phyloP scores from a whole-genome alignment of 2,797 vertebrate species.

The Pseudocheirus occidentalis region DNA sequence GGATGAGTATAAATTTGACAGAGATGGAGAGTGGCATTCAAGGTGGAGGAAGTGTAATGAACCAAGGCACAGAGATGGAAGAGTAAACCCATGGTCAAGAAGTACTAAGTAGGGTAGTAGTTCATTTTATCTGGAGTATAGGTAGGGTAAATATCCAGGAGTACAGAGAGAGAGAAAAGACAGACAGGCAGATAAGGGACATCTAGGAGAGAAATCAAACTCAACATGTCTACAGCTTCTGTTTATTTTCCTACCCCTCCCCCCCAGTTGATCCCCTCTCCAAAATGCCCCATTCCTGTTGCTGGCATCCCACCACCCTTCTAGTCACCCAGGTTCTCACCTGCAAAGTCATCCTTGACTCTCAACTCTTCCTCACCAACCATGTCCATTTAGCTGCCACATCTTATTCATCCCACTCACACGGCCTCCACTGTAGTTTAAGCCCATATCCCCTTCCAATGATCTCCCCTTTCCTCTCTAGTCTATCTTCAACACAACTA shows the following conservation, averaged over 20 bases:
- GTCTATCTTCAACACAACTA: background rate
- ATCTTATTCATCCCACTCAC: background rate
- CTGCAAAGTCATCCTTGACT: background rate
- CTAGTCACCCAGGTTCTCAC: background rate
- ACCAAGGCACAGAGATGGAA: background rate
- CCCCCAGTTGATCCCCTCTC: background rate
- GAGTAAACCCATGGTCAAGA: background rate
- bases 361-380: background rate
- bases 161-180: background rate
- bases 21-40: background rate
- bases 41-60: background rate
- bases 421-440: background rate
- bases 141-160: background rate
- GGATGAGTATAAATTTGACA: background rate
- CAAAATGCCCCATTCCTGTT: background rate
- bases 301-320: background rate
- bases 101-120: background rate
- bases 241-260: background rate
- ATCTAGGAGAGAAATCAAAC: background rate
- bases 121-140: background rate
- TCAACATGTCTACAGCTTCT: background rate
- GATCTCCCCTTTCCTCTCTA: background rate
- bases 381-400: background rate
- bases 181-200: background rate
- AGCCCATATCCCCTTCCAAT: background rate